Evolutionary conservation across 2,797 vertebrate genomes (phyloP), one percentile per base, ranked within the genome.

Genomic region (Lepus townsendii): DNA sequence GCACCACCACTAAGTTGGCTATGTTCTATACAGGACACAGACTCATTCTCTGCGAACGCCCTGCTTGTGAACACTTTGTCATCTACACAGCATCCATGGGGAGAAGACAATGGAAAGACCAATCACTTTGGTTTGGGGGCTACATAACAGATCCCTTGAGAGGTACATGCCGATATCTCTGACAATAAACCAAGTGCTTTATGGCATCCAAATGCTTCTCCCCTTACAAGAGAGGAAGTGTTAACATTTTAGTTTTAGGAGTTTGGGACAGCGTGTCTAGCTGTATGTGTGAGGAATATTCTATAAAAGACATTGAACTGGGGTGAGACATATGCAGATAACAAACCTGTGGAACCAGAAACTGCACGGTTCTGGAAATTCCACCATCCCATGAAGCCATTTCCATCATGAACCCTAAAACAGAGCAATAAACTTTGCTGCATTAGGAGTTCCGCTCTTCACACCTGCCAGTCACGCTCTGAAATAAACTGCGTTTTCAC

Each of bases 371-470:
- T 75, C 99, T 99, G 35, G 99, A 99, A 95, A 99, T 98, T n/a
- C 99, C 99, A 93, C 99, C 99, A 66, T 99, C 99, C 99, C 99
- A 99, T 0, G 99, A 99, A 54, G 99, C 99, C 99, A 99, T 99
- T 98, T 99, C 99, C 99, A 99, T 99, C 99, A 99, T 99, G 97
- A 99, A 99, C 91, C 99, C 99, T 99, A 94, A 82, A 95, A 96
- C 0, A 93, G 90, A 96, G 84, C 42, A 91, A 83, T 0, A 79
- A 30, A 24, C 8, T 76, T 82, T 35, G 57, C 63, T 93, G 57
- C 73, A 71, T 65, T 72, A 79, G 2, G 60, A 69, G 62, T 20
- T 73, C 17, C 32, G 52, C 27, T 32, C 69, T 71, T 93, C 35
- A 54, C 47, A 69, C 14, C 52, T 54, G 17, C 24, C 26, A 8